phyloP scores from a whole-genome alignment of 2,888 invertebrate genomes.

The Aphelenchoides bicaudatus region DNA sequence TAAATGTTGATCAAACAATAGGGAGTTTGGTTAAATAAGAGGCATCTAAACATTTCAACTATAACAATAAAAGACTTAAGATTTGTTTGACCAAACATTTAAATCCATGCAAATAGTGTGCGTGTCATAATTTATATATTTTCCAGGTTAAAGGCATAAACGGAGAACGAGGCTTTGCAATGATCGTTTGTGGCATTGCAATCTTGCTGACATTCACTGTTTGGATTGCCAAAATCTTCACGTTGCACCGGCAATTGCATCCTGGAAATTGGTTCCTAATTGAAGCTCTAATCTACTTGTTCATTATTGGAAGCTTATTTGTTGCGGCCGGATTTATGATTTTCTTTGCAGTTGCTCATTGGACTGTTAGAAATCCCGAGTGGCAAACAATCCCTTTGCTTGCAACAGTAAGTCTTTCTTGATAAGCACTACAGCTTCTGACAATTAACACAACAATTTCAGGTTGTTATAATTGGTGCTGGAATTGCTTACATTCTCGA shows the following conservation, averaged over 20 bases:
- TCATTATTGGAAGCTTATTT: conserved; percentile 35
- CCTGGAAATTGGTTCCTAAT: conserved; percentile 39
- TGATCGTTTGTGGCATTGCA: conserved; percentile 42
- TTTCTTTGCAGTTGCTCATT: conserved; percentile 43
- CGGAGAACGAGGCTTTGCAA: conserved; percentile 46
- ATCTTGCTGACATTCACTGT: conserved; percentile 42
- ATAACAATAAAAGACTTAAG: too few relatives aligned
- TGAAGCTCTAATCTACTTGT: conserved; percentile 24
- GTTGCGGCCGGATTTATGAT: conserved; percentile 40
- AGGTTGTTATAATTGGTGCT: conserved; percentile 1
- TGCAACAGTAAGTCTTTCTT: conserved; percentile 37
- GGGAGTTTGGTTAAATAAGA: too few relatives aligned
- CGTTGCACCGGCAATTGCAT: conserved; percentile 40
- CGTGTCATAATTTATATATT: too few relatives aligned
- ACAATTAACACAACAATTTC: neutral
- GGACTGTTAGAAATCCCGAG: conserved; percentile 46
- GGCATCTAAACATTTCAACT: too few relatives aligned
- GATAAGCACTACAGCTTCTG: neutral
- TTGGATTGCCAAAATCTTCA: conserved; percentile 43
- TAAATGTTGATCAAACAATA: too few relatives aligned
- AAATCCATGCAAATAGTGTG: too few relatives aligned
- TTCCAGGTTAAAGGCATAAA: too few relatives aligned
- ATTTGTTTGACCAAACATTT: too few relatives aligned
- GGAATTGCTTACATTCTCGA: conserved; percentile 16
- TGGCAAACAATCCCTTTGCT: conserved; percentile 46